phyloP scores from a whole-genome alignment of 2,113 vertebrate species.

The Ammospiza caudacuta region DNA sequence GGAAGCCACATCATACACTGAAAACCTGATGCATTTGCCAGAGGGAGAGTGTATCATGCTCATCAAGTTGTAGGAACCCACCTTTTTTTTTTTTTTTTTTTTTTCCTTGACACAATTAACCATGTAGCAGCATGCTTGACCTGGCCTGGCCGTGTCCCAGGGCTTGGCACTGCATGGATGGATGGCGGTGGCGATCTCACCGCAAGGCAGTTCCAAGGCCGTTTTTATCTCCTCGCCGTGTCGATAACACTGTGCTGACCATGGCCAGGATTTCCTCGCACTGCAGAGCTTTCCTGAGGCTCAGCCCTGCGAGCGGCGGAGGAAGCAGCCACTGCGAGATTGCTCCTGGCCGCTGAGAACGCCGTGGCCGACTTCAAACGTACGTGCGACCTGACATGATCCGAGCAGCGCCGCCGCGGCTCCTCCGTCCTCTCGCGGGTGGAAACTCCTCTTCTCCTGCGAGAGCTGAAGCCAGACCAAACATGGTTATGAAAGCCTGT shows the following conservation, averaged over 20 bases:
- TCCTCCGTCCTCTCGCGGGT: background rate
- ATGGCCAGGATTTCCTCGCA: conserved; percentile 62
- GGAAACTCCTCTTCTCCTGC: background rate
- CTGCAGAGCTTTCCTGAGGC: conserved; percentile 59
- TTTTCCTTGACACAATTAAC: background rate
- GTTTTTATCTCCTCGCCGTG: background rate
- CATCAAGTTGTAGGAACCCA: background rate
- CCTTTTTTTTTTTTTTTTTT: background rate
- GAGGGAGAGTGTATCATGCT: background rate
- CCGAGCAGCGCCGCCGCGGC: background rate
- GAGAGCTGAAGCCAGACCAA: background rate
- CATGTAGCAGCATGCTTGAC: background rate
- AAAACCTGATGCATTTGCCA: background rate
- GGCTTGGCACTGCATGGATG: background rate
- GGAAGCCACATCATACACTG: background rate
- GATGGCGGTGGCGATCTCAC: background rate
- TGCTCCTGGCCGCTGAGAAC: background rate
- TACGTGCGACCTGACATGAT: conserved; percentile 66
- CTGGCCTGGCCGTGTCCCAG: background rate
- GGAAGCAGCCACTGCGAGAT: conserved; percentile 3
- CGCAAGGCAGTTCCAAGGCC: background rate
- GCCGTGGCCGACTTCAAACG: background rate
- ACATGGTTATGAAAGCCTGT: background rate
- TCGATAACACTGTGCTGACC: background rate
- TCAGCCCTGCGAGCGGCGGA: background rate